Evolutionary conservation across 2,888 invertebrate species (phyloP), one percentile per base, ranked within the genome.

Genomic region (Tethea ocularis): DNA sequence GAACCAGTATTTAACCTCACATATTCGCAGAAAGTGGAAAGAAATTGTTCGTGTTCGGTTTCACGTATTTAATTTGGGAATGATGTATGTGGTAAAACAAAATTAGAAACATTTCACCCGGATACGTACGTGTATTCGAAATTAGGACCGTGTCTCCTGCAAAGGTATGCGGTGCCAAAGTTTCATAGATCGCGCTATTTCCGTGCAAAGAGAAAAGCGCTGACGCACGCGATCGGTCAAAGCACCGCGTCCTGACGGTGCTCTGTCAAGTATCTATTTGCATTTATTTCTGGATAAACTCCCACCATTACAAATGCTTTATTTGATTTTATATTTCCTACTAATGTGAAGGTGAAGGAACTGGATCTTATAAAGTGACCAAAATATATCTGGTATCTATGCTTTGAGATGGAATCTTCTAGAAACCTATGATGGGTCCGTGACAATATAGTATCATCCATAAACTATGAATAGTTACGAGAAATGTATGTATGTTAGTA

Each of bases 111-210:
- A 57, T 62, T 72, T 69, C 74, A 71, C 75, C 72, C 74, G 67
- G 69, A 63, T 67, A 69, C 74, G 70, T 67, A 69, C 74, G 70
- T 66, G 52, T 23, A 59, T 63, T 66, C 62, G 67, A 67, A 80
- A 75, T 78, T 84, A 81, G 79, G 75, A 69, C 70, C 65, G 70
- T 69, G 79, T 80, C 88, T 89, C 89, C 89, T 84, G 88, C 87
- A 71, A 83, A 80, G 88, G 81, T 71, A 72, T 74, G 66, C 77
- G 78, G 62, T 89, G 89, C 89, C 89, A 89, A 88, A 80, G 80
- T 78, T 83, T 83, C 80, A 78, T 79, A 80, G 79, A 75, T 74
- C 71, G 78, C 67, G 73, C 83, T 88, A 88, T 88, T 88, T 88
- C 78, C 75, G 87, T 78, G 72, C 74, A 62, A 69, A 70, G 68